Percentiles rank a stretch among this genome's conserved stretches.
phyloP scores from a whole-genome alignment of 2,888 invertebrate species.

The Caenorhabditis becei region DNA sequence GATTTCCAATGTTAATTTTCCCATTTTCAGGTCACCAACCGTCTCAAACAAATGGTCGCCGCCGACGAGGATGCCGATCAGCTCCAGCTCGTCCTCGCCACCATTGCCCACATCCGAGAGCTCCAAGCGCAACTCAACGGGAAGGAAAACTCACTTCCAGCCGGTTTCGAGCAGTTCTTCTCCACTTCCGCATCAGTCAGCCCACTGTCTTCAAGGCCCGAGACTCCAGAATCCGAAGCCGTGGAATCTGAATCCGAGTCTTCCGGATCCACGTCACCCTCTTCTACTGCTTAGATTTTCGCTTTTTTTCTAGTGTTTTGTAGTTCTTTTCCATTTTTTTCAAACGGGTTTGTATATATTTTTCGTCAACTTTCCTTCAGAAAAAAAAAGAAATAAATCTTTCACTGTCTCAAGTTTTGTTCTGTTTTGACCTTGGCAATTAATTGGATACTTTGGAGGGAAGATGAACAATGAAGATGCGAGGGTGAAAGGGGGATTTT shows the following conservation, averaged over 20 bases:
- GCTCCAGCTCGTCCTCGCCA: conserved; percentile 65
- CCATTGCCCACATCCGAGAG: conserved; percentile 70
- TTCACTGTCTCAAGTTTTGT: too few species aligned
- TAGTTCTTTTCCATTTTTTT: not conserved
- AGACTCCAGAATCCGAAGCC: conserved; percentile 19
- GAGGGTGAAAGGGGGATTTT: too few species aligned
- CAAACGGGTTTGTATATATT: conserved; percentile 10
- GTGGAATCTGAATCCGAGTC: conserved; percentile 3
- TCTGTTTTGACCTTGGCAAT: too few species aligned
- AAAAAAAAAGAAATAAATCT: conserved; percentile 3
- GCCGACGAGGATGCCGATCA: conserved; percentile 63
- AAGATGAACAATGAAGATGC: too few species aligned
- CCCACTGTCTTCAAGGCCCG: conserved; percentile 36
- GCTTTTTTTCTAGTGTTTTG: not conserved
- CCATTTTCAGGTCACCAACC: conserved; percentile 64
- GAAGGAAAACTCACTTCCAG: conserved; percentile 63
- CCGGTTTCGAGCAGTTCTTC: conserved; percentile 59
- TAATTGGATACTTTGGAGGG: too few species aligned
- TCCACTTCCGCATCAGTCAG: conserved; percentile 36
- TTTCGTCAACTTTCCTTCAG: not conserved
- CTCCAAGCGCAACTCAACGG: conserved; percentile 63
- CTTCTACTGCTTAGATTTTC: conserved; percentile 3
- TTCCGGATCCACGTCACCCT: conserved; percentile 22
- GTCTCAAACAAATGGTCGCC: conserved; percentile 65
- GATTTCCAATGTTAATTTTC: not conserved